phyloP scores from a whole-genome alignment of 2,113 vertebrate genomes.

The Engraulis encrasicolus region DNA sequence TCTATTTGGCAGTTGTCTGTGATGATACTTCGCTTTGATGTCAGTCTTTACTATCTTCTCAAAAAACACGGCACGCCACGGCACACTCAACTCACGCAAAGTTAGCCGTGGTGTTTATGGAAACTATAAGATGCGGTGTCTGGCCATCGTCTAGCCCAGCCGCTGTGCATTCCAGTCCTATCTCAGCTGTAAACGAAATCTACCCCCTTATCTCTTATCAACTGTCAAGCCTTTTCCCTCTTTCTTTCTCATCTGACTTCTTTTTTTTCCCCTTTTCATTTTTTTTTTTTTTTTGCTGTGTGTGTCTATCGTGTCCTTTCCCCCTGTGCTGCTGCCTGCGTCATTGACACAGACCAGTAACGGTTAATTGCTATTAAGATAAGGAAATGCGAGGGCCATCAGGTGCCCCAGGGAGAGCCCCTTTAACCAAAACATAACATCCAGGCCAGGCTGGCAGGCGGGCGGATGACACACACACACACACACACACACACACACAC shows the following conservation, averaged over 20 bases:
- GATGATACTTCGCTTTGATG: background rate
- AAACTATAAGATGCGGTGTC: slow-evolving; percentile 8
- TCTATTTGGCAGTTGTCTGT: background rate
- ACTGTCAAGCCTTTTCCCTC: slow-evolving; percentile 15
- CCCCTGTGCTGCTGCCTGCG: slow-evolving; percentile 26
- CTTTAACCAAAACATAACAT: slow-evolving; percentile 30
- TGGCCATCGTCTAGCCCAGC: background rate
- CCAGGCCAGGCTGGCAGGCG: background rate
- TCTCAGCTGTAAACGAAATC: slow-evolving; percentile 49
- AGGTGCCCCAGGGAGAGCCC: slow-evolving; percentile 23
- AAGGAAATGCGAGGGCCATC: slow-evolving; percentile 36
- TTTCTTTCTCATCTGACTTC: slow-evolving; percentile 17
- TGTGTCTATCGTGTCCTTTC: slow-evolving; percentile 25
- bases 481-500: too few species aligned
- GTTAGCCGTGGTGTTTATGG: background rate
- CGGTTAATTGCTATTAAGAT: slow-evolving; percentile 49
- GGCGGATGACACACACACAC: too few species aligned
- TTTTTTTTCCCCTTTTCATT: too few species aligned
- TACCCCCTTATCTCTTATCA: background rate
- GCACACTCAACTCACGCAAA: background rate
- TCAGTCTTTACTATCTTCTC: background rate
- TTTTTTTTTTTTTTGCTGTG: too few species aligned
- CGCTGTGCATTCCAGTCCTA: slow-evolving; percentile 43
- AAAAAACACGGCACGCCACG: too few species aligned
- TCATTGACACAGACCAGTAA: slow-evolving; percentile 49